phyloP scores from a whole-genome alignment of 1,140 invertebrate species.

The Aricia agestis region DNA sequence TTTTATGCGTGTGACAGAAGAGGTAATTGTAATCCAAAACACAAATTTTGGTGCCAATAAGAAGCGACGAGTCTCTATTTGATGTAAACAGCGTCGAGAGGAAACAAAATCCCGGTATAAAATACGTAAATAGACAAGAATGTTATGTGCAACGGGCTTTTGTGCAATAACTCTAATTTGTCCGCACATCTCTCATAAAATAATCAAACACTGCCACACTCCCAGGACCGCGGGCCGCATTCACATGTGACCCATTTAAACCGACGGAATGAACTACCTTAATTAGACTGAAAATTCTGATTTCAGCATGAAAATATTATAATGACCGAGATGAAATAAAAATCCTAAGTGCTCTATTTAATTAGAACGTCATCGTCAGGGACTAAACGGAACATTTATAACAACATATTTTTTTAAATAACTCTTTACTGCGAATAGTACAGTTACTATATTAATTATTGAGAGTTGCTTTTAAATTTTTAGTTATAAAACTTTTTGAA shows the following conservation, averaged over 20 bases:
- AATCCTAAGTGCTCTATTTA: conserved; percentile 4
- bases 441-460: no score
- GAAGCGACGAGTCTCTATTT: neutral
- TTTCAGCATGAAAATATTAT: neutral
- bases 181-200: neutral
- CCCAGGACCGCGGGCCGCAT: neutral
- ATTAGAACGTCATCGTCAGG: neutral
- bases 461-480: no score
- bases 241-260: conserved; percentile 12
- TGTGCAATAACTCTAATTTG: neutral
- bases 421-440: neutral
- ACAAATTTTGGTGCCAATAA: no score
- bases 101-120: neutral
- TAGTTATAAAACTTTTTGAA: no score
- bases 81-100: neutral
- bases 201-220: neutral
- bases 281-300: conserved; percentile 2
- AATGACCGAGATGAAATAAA: neutral
- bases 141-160: neutral
- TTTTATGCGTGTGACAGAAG: no score
- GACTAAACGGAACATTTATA: conserved; percentile 1
- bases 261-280: conserved; percentile 1
- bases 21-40: no score
- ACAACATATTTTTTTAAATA: neutral
- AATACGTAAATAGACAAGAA: neutral